Evolutionary conservation across 1,140 invertebrate genomes (phyloP).

Genomic region (Vanessa tameamea): DNA sequence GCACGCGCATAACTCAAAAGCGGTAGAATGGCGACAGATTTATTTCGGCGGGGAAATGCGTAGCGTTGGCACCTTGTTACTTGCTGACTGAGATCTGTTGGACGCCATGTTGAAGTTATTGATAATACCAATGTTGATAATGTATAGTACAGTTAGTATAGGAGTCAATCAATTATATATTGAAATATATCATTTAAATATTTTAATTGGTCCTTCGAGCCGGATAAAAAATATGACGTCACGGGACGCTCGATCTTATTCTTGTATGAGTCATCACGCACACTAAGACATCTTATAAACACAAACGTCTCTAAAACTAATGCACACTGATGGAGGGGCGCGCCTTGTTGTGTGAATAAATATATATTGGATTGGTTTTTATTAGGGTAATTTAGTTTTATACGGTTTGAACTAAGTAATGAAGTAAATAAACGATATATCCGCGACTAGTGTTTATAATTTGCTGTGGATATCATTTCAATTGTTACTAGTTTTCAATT

Average conservation of each 20-base stretch:
- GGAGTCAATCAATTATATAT: no score
- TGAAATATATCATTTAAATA: no score
- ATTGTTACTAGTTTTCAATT: no score
- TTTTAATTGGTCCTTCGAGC: no score
- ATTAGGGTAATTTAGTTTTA: not conserved
- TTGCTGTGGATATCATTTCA: no score
- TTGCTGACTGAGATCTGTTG: conserved; percentile 9
- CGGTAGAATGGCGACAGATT: conserved; percentile 28
- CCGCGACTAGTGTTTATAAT: no score
- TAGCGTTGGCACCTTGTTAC: conserved; percentile 25
- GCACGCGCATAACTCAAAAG: conserved; percentile 39
- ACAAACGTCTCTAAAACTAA: not conserved
- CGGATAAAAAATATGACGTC: no score
- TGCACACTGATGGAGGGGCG: not conserved
- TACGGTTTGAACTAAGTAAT: not conserved
- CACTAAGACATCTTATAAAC: no score
- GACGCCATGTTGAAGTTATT: conserved; percentile 17
- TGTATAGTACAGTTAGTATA: not conserved
- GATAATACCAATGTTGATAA: not conserved
- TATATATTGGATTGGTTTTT: not conserved
- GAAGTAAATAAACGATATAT: no score
- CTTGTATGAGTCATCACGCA: not conserved
- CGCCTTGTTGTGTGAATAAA: not conserved
- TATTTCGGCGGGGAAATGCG: conserved; percentile 24
- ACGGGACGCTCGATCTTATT: not conserved